Percentiles rank a stretch among this genome's conserved stretches.
phyloP scores from a whole-genome alignment of 2,797 vertebrate species.

The Sebastolobus alascanus region DNA sequence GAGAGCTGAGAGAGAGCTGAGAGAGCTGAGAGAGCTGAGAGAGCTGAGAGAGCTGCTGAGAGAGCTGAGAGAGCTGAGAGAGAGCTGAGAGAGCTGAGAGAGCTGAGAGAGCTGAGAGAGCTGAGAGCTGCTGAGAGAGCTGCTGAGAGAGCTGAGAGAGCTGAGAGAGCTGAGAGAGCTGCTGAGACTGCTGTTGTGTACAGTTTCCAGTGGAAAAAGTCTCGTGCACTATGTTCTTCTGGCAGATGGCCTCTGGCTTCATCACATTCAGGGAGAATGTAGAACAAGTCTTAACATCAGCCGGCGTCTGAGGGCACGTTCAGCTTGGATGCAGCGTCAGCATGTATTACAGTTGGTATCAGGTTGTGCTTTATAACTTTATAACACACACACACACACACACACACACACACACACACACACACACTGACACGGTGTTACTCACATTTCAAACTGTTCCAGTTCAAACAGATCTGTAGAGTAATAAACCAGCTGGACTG shows the following conservation, averaged over 20 bases:
- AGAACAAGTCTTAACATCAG: slow-evolving; percentile 63
- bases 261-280: slow-evolving; percentile 53
- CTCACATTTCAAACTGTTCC: slow-evolving; percentile 3
- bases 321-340: slow-evolving; percentile 37
- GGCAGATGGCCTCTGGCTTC: slow-evolving; percentile 37
- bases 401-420: too few relatives aligned
- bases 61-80: too few relatives aligned
- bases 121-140: too few relatives aligned
- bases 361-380: slow-evolving; percentile 6
- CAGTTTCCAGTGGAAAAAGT: slow-evolving; percentile 44
- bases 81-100: too few relatives aligned
- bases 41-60: too few relatives aligned
- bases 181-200: too few relatives aligned
- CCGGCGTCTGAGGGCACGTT: slow-evolving; percentile 36
- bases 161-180: too few relatives aligned
- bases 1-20: too few relatives aligned
- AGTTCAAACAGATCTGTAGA: background rate
- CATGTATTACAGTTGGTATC: slow-evolving; percentile 26
- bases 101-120: too few relatives aligned
- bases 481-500: too few relatives aligned
- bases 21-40: too few relatives aligned
- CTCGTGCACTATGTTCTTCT: slow-evolving; percentile 5
- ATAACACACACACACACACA: background rate
- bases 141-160: too few relatives aligned
- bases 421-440: background rate